phyloP scores from a whole-genome alignment of 53 echinoderm and acorn worm genomes.

The Crossaster papposus region DNA sequence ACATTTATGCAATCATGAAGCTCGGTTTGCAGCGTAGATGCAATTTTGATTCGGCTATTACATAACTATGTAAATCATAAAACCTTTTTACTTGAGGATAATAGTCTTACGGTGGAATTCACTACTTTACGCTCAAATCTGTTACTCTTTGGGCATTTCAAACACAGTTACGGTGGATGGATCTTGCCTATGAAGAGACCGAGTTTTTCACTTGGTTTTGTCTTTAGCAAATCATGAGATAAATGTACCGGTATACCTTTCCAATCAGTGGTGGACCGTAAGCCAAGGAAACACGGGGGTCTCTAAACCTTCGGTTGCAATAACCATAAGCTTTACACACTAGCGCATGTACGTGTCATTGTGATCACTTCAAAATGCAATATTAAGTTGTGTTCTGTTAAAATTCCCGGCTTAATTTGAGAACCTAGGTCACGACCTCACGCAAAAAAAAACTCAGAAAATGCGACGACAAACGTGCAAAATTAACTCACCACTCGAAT shows the following conservation, averaged over 20 bases:
- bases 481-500: slow-evolving; percentile 39
- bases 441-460: neutral
- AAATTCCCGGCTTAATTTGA: slow-evolving; percentile 32
- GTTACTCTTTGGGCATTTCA: too few relatives aligned
- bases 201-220: too few relatives aligned
- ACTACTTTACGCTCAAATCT: too few relatives aligned
- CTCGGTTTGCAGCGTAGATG: too few relatives aligned
- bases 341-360: neutral
- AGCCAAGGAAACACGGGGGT: neutral
- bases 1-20: too few relatives aligned
- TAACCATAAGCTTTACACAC: too few relatives aligned
- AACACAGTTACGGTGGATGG: too few relatives aligned
- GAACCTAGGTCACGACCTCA: neutral
- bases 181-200: too few relatives aligned
- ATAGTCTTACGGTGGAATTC: too few relatives aligned
- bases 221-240: neutral
- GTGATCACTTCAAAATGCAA: neutral
- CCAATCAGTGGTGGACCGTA: neutral
- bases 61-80: too few relatives aligned
- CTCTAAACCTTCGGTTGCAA: neutral
- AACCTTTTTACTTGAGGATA: too few relatives aligned
- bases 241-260: neutral
- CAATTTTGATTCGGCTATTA: too few relatives aligned
- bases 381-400: neutral
- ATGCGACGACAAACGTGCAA: slow-evolving; percentile 1